Conservation (phyloP, 92 coral and sea anemone species). For the Zoanthus gigantus region DNA sequence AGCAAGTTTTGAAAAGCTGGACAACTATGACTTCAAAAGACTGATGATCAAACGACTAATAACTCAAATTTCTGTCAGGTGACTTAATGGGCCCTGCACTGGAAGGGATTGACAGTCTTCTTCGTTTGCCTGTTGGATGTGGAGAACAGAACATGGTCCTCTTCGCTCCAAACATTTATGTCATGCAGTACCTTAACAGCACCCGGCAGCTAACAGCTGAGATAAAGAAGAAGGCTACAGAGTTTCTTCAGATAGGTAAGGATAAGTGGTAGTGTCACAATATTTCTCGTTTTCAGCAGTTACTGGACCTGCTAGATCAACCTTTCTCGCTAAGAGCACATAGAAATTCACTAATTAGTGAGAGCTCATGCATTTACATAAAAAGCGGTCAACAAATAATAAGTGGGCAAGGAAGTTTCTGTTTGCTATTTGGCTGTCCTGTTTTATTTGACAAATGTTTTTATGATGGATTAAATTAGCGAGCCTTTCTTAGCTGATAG, state of each 20-base stretch:
- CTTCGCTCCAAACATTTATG: conserved; percentile 95
- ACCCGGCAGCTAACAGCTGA: conserved; percentile 67
- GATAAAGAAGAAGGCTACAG: conserved; percentile 71
- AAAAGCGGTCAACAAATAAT: too few species aligned
- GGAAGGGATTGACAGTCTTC: conserved; percentile 72
- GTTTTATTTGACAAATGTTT: too few species aligned
- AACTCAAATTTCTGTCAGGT: conserved; percentile 56
- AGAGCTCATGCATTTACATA: too few species aligned
- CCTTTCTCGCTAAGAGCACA: background rate
- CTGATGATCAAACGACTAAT: too few species aligned
- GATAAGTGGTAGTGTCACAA: background rate
- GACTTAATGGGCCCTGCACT: conserved; percentile 97
- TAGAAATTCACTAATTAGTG: background rate
- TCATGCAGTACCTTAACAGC: conserved; percentile 86
- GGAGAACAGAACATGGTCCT: conserved; percentile 99
- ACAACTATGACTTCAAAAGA: too few species aligned
- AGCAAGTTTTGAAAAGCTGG: too few species aligned
- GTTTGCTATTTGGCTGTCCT: too few species aligned
- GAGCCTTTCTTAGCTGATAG: background rate
- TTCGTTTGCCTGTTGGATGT: conserved; percentile 90
- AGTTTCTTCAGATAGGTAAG: conserved; percentile 80
- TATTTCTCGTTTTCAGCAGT: background rate
- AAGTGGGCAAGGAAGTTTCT: too few species aligned
- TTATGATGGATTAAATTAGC: too few species aligned
- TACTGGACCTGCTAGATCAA: background rate